phyloP scores from a whole-genome alignment of 2,888 invertebrate species.

The Polydrusus tereticollis region DNA sequence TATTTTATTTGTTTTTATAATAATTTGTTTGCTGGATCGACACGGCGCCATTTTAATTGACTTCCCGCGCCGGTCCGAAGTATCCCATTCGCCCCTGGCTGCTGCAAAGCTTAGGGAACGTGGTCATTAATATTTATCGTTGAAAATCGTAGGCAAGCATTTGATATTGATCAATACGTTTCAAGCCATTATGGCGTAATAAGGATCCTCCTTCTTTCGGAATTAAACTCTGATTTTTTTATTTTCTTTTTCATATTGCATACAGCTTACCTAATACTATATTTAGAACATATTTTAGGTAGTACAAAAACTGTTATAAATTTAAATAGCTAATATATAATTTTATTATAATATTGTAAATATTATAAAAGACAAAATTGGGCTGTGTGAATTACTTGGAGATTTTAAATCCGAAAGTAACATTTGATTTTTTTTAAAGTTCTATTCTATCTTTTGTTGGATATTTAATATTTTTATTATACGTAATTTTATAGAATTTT shows the following conservation, averaged over 20 bases:
- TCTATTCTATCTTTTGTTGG: constrained; percentile 33
- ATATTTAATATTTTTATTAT: constrained; percentile 28
- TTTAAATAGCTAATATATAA: constrained; percentile 11
- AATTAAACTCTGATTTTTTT: not conserved
- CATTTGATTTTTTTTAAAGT: constrained; percentile 17
- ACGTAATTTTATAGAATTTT: not conserved
- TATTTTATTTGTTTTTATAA: too few species aligned
- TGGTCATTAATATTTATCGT: too few species aligned
- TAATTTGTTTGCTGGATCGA: too few species aligned
- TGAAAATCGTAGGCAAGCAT: too few species aligned
- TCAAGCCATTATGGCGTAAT: too few species aligned
- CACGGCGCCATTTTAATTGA: too few species aligned
- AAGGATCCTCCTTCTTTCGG: too few species aligned
- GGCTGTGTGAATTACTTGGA: constrained; percentile 36
- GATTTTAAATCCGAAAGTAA: constrained; percentile 5
- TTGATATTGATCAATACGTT: too few species aligned
- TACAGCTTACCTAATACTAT: constrained; percentile 8
- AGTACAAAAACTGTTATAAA: constrained; percentile 13
- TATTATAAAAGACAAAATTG: constrained; percentile 34
- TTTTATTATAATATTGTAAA: constrained; percentile 27
- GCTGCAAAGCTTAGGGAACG: too few species aligned
- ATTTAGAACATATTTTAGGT: constrained; percentile 7
- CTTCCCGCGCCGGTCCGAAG: too few species aligned
- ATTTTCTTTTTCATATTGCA: not conserved
- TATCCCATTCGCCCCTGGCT: too few species aligned